These are phyloP conservation scores for Octopus sinensis DNA, from an alignment of 1,140 invertebrate genomes.

Conservation along the genomic window DNA sequence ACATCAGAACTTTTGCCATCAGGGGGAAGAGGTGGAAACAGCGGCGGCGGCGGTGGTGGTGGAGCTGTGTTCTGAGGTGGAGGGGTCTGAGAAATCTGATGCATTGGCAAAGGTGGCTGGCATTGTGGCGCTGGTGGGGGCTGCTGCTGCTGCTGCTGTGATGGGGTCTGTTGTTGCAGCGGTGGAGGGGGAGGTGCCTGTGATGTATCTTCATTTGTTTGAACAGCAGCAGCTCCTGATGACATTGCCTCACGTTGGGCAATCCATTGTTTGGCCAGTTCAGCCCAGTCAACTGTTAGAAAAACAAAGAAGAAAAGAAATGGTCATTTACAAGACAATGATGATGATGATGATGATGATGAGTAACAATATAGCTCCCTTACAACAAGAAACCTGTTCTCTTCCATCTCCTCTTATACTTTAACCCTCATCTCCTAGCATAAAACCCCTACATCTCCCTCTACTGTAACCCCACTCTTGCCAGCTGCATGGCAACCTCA, in stretches of 20 bases:
- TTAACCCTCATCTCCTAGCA: no score
- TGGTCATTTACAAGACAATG: neutral
- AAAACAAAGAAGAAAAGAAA: slow-evolving; percentile 19
- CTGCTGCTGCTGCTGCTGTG: slow-evolving; percentile 18
- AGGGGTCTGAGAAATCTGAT: slow-evolving; percentile 16
- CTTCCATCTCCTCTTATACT: neutral
- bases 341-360: neutral
- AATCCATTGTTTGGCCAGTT: slow-evolving; percentile 94
- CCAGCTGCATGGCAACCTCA: no score
- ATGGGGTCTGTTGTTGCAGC: slow-evolving; percentile 41
- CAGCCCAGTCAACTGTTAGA: slow-evolving; percentile 84
- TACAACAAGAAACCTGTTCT: neutral
- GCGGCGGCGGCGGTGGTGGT: slow-evolving; percentile 22
- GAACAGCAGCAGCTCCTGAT: neutral
- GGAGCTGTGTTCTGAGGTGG: slow-evolving; percentile 9
- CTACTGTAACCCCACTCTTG: no score
- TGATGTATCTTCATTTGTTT: neutral
- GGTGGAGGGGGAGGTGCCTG: slow-evolving; percentile 53
- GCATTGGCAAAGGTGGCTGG: slow-evolving; percentile 51
- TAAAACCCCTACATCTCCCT: no score
- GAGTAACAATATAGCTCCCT: slow-evolving; percentile 5
- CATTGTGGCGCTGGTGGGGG: slow-evolving; percentile 21
- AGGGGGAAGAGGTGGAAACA: slow-evolving; percentile 18
- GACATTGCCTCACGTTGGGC: slow-evolving; percentile 79
- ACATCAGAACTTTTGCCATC: neutral